Evolutionary conservation across 2,797 vertebrate species (phyloP).

Genomic region (Cirrhinus mrigala): DNA sequence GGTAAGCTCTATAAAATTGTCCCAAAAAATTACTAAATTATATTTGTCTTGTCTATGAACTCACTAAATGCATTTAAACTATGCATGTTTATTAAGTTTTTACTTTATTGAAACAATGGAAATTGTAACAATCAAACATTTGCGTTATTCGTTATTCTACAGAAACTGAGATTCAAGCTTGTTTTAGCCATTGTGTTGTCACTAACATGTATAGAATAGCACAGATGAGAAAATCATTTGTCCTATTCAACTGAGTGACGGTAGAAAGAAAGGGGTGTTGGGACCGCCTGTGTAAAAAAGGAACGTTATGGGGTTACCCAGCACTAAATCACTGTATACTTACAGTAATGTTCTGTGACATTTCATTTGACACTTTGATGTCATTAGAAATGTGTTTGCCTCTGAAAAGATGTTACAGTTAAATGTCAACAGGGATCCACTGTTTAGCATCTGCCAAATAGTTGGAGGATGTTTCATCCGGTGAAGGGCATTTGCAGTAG

Average conservation of each 20-base stretch:
- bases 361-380: conserved; percentile 40
- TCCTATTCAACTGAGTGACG: not conserved
- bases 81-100: not conserved
- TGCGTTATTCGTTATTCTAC: not conserved
- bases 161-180: not conserved
- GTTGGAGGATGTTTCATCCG: conserved; percentile 18
- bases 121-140: not conserved
- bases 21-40: not conserved
- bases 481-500: conserved; percentile 12
- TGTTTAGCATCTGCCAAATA: conserved; percentile 23
- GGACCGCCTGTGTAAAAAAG: not conserved
- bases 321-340: conserved; percentile 30
- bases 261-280: not conserved
- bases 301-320: conserved; percentile 1
- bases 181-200: not conserved
- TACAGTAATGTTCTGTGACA: conserved; percentile 44
- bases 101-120: not conserved
- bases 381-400: conserved; percentile 29
- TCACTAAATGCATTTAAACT: not conserved
- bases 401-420: conserved; percentile 37
- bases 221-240: not conserved
- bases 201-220: not conserved
- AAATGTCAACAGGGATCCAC: conserved; percentile 49
- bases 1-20: not conserved
- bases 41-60: not conserved